phyloP scores from a whole-genome alignment of 2,113 vertebrate species.

The Proterorhinus semilunaris region DNA sequence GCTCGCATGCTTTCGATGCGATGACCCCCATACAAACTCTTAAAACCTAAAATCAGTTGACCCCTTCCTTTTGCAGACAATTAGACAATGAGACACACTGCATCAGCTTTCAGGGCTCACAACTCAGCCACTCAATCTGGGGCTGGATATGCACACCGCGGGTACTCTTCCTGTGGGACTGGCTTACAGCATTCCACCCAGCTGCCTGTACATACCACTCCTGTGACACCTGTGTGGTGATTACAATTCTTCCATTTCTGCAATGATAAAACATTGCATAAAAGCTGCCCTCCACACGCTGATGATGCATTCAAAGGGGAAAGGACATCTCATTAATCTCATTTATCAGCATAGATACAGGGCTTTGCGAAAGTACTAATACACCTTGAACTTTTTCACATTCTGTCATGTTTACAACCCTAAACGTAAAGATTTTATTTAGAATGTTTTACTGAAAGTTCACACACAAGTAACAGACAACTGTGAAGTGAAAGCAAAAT shows the following conservation, averaged over 20 bases:
- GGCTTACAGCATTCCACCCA: conserved; percentile 43
- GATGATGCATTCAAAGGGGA: no score
- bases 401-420: no score
- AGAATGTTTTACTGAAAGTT: no score
- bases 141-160: conserved; percentile 32
- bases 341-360: no score
- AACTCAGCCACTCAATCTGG: conserved; percentile 39
- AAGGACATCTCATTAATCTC: no score
- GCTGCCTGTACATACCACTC: conserved; percentile 20
- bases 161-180: conserved; percentile 47
- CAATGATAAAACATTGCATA: no score
- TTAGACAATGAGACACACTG: conserved; percentile 15
- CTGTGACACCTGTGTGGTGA: conserved; percentile 34
- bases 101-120: conserved; percentile 57
- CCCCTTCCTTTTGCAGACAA: not conserved
- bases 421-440: no score
- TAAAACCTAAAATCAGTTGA: not conserved
- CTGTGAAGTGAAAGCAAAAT: no score
- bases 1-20: not conserved
- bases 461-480: no score
- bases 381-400: no score
- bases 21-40: not conserved
- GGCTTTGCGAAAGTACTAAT: no score
- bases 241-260: conserved; percentile 32
- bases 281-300: no score